phyloP scores from a whole-genome alignment of 2,113 vertebrate species.

The Rhegmatorhina hoffmannsi region DNA sequence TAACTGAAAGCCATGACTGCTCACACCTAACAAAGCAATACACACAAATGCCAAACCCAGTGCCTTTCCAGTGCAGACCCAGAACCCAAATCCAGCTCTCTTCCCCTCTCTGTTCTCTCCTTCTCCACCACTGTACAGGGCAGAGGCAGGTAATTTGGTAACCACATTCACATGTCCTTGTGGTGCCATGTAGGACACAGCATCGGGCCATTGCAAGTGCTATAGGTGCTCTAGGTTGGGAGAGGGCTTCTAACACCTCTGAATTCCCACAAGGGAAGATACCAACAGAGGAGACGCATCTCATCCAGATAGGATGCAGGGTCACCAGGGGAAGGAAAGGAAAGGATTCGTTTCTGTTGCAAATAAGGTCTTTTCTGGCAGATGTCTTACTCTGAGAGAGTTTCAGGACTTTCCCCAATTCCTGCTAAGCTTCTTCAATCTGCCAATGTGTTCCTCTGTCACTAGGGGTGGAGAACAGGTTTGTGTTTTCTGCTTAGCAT shows the following conservation, averaged over 20 bases:
- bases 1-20: neutral
- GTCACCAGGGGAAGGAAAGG: neutral
- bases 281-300: neutral
- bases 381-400: neutral
- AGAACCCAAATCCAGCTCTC: neutral
- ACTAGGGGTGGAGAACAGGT: constrained; percentile 25
- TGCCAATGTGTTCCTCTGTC: constrained; percentile 14
- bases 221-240: neutral
- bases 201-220: rapidly evolving
- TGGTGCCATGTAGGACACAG: neutral
- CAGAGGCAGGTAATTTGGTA: neutral
- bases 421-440: constrained; percentile 8
- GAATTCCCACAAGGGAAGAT: rapidly evolving
- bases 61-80: neutral
- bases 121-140: neutral
- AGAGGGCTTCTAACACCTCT: neutral
- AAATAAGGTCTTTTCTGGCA: neutral
- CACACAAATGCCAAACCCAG: neutral
- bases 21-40: rapidly evolving
- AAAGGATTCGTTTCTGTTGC: neutral
- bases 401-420: constrained; percentile 19
- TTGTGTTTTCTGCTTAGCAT: constrained; percentile 55
- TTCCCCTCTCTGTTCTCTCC: neutral
- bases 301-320: neutral
- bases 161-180: neutral